Evolutionary conservation across 2,888 invertebrate species (phyloP), one percentile per base, ranked within the genome.

Genomic region (Cyrtodaria siliqua): DNA sequence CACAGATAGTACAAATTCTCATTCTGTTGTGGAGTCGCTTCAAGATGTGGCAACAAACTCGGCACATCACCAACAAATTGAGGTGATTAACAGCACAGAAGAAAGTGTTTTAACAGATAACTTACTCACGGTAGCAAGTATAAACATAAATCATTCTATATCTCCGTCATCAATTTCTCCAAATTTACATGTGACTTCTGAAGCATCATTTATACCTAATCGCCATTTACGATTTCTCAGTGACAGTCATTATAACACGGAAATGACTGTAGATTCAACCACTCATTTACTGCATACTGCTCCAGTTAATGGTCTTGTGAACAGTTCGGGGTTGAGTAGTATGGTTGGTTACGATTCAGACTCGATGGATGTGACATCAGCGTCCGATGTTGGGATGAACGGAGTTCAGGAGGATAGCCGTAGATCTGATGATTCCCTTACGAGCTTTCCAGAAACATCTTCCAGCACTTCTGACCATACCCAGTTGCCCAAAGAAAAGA

Each of bases 331-430:
- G 1, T 38, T 61, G 1, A 62, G 52, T 38, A 66, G 42, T 20
- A 14, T 69, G 2, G 49, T 71, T 12, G 33, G 57, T 4, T 78
- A 81, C 44, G 81, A 81, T 53, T 81, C 78, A 23, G 81, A 81
- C 57, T 78, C 81, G 1, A 81, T 81, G 81, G 81, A 81, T 64
- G 81, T 81, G 9, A 72, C 81, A 3, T 81, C 81, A 16, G 81
- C 78, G 4, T 75, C 81, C 8, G 81, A 81, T 14, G 29, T 61
- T 8, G 70, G 73, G n/a, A 47, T 70, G 14, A 55, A 53, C 47
- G 57, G 49, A 0, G 60, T 42, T 14, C 47, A 57, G 57, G 81
- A 84, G 26, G 73, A 77, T 24, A 63, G 59, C 4, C 55, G 78
- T n/a, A 57, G 62, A 44, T 63, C 68, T 33, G 77, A 79, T 18